phyloP scores from a whole-genome alignment of 2,113 vertebrate genomes.

The Neofelis nebulosa region DNA sequence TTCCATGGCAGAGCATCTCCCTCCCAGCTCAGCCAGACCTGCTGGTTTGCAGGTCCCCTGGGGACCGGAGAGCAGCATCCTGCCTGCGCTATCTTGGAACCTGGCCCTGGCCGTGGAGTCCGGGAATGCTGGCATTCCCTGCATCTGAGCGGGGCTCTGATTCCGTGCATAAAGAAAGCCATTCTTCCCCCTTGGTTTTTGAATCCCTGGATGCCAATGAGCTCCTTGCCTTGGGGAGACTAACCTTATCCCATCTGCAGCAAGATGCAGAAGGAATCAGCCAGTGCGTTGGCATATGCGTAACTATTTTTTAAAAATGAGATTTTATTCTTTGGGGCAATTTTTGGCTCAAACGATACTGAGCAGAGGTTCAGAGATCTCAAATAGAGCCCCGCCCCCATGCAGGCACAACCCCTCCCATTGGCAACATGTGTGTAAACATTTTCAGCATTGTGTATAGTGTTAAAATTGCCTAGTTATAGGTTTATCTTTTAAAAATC shows the following conservation, averaged over 20 bases:
- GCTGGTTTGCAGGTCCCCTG: background rate
- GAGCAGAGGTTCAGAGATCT: background rate
- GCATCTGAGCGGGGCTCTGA: background rate
- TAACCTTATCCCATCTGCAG: background rate
- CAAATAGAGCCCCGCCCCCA: background rate
- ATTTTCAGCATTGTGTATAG: background rate
- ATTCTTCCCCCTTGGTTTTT: background rate
- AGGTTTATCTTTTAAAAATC: background rate
- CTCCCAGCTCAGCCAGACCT: background rate
- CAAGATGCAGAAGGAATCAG: background rate
- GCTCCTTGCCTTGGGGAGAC: background rate
- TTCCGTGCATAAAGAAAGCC: background rate
- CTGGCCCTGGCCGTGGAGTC: background rate
- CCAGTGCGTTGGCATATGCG: background rate
- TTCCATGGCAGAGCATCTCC: background rate
- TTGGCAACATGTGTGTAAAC: background rate
- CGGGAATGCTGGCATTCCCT: background rate
- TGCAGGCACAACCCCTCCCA: background rate
- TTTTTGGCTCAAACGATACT: background rate
- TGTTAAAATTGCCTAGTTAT: background rate
- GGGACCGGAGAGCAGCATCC: background rate
- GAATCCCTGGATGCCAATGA: background rate
- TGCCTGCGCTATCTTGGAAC: rapidly evolving
- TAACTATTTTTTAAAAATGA: background rate
- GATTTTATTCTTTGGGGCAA: background rate